Conservation (phyloP, 2,888 invertebrate species). For the Apodemia mormo region DNA sequence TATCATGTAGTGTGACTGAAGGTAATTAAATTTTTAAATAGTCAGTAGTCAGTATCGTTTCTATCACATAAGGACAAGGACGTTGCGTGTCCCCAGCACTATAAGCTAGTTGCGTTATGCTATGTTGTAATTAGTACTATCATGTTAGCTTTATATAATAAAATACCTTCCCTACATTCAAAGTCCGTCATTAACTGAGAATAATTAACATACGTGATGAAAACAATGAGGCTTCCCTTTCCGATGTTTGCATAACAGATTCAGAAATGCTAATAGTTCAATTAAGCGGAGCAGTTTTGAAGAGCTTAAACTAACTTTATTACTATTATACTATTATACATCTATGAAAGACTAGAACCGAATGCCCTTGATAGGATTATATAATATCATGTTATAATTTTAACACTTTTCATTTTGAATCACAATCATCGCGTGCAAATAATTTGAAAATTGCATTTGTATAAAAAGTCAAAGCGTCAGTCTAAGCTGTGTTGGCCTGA, state of each 20-base stretch:
- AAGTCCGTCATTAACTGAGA: background rate
- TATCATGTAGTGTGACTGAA: no score
- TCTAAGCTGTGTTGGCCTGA: no score
- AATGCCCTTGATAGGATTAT: background rate
- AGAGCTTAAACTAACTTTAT: constrained; percentile 4
- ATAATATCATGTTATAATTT: background rate
- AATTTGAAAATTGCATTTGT: no score
- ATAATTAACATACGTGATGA: background rate
- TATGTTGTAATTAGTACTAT: background rate
- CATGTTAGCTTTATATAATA: background rate
- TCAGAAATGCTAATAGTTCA: constrained; percentile 13
- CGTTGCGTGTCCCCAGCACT: background rate
- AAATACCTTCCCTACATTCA: background rate
- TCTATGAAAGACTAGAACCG: background rate
- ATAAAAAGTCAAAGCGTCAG: no score
- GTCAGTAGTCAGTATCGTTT: no score
- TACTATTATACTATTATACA: background rate
- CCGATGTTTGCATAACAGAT: constrained; percentile 5
- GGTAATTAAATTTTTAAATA: no score
- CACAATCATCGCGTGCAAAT: no score
- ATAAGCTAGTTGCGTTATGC: background rate
- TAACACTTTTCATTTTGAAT: no score
- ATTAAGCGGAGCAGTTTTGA: constrained; percentile 2
- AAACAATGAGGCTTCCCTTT: constrained; percentile 10
- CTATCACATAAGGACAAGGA: background rate